Conservation (phyloP, 2,797 vertebrate species). For the Cirrhinus molitorella region DNA sequence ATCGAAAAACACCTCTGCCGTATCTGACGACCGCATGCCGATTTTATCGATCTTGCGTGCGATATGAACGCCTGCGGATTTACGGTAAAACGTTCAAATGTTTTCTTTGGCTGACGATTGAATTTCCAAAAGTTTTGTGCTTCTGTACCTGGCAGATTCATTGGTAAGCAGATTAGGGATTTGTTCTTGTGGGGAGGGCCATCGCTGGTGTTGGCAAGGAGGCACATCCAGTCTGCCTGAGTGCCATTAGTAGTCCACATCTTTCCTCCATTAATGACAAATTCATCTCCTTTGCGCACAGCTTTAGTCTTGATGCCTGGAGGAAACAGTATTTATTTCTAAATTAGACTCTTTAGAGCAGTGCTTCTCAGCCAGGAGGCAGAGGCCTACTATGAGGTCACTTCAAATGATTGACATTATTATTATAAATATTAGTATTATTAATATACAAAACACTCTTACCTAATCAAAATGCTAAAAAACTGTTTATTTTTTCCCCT, state of each 20-base stretch:
- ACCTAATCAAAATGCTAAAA: not conserved
- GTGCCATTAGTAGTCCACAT: conserved; percentile 86
- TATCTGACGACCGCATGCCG: conserved; percentile 88
- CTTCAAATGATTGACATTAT: not conserved
- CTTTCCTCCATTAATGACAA: conserved; percentile 85
- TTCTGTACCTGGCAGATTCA: conserved; percentile 82
- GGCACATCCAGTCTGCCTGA: conserved; percentile 89
- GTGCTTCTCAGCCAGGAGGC: not conserved
- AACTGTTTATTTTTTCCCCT: not conserved
- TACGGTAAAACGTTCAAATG: conserved; percentile 36
- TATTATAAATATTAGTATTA: not conserved
- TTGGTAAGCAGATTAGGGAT: conserved; percentile 86
- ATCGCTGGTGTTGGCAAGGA: conserved; percentile 83
- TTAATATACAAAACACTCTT: not conserved
- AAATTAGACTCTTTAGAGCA: not conserved
- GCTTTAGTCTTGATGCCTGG: conserved; percentile 85
- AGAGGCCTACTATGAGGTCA: not conserved
- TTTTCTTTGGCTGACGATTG: not conserved
- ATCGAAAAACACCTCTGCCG: conserved; percentile 87
- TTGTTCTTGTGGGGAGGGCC: conserved; percentile 84
- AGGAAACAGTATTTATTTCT: conserved; percentile 15
- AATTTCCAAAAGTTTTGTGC: not conserved
- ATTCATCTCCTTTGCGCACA: conserved; percentile 82
- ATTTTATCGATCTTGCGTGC: conserved; percentile 87
- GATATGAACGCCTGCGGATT: conserved; percentile 79